Base-by-base conservation (phyloP, 2,113 vertebrate species). In the Solea solea region DNA sequence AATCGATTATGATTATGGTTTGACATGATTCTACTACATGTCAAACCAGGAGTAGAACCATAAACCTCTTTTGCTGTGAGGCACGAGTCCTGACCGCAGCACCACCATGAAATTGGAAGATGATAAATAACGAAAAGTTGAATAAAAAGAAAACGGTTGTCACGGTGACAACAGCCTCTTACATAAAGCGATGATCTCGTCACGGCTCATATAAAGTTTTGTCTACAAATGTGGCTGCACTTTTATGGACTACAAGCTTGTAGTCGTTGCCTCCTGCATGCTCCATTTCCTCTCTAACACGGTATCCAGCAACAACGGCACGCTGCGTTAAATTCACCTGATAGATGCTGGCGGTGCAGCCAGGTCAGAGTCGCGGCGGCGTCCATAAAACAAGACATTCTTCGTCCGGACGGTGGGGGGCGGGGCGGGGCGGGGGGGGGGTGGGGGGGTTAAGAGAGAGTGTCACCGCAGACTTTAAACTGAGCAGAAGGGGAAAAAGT, bases 401-500 rank as follows among this genome's bases (percentile, higher is more conserved):
- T 67, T 53, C 62, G 44, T 61, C 9, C 44, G 1, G 25, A 62
- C 63, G 40, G 21, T 21, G 21, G 21, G 21, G 21, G 21, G 21
- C 1, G 21, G 21, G 21, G 21, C 21, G 21, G 21, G 1, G 21
- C 1, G 21, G 1, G 21, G 21, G 21, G 21, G 21, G 1, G 21
- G 21, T 21, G 21, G 21, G 21, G 21, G 21, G 66, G 54, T 55
- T 16, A n/a, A 67, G 55, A 34, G 34, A 4, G 53, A 15, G 41
- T 71, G 69, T 63, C 50, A 56, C 74, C 72, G 69, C 50, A 42
- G 25, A 46, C 49, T 69, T 83, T 34, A 69, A 8, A 50, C 57
- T 5, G 9, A 12, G 6, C 9, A 9, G 8, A 11, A 52, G 40
- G 40, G 8, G 21, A 7, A 44, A 53, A 0, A 0, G 0, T 0